phyloP scores from a whole-genome alignment of 2,113 vertebrate species.

The Aptenodytes patagonicus region DNA sequence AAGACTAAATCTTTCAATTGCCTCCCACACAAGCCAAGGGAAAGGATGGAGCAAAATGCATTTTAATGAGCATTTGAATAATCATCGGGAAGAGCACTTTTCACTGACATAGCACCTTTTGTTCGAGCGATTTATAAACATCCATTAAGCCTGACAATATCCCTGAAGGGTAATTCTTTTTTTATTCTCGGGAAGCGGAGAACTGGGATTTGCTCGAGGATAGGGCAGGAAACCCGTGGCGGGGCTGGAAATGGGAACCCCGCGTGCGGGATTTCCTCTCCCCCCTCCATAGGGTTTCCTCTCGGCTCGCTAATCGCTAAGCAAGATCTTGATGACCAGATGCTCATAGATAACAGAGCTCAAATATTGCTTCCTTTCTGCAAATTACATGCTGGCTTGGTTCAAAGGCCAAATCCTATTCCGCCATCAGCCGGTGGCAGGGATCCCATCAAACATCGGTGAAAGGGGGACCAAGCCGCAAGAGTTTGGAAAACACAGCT shows the following conservation, averaged over 20 bases:
- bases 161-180: not conserved
- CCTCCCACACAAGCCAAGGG: conserved; percentile 5
- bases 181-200: not conserved
- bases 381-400: not conserved
- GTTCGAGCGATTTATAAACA: conserved; percentile 1
- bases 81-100: not conserved
- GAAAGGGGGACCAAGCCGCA: not conserved
- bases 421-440: not conserved
- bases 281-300: not conserved
- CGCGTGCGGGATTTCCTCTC: not conserved
- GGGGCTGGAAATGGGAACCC: conserved; percentile 9
- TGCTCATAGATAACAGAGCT: conserved; percentile 5
- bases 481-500: not conserved
- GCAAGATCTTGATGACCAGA: conserved; percentile 41
- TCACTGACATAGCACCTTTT: conserved; percentile 32
- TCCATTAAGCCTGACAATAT: conserved; percentile 32
- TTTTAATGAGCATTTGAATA: conserved; percentile 36
- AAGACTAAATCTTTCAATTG: not conserved
- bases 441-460: not conserved
- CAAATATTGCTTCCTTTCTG: conserved; percentile 52
- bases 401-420: conserved; percentile 48
- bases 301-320: not conserved
- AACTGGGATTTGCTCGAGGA: not conserved
- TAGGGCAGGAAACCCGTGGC: not conserved
- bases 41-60: not conserved